Base-by-base conservation (phyloP, 2,888 invertebrate genomes). In the Meta bourneti region DNA sequence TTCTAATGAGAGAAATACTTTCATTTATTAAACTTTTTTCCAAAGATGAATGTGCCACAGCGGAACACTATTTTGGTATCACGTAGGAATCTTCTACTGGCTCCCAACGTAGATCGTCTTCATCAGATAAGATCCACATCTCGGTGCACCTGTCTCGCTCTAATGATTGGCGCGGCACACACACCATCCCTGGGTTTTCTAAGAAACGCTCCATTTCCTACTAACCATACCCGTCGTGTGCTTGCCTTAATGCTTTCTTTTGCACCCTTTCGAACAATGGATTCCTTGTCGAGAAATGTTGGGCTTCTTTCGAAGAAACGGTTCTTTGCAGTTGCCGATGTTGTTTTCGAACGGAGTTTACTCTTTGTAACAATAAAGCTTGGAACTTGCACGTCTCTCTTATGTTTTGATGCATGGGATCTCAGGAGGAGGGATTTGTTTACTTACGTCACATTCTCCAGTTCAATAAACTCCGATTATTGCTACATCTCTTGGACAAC, bases 121-220 rank as follows among this genome's bases (percentile, higher is more conserved):
- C 54, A 4, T 19, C 71, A 78, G 87, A 87, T 87, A 87, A 91
- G 91, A 91, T 91, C 34, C n/a, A 48, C 19, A 91, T 90, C 90
- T 84, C 8, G 54, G 61, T 79, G 70, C 91, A 91, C 91, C 87
- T 91, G 87, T 78, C 72, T 77, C 83, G 87, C 78, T 87, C 87
- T 77, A 77, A 52, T 87, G 91, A 78, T 77, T 81, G 84, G 84
- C 90, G 71, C 77, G 52, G 69, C 19, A 48, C 34, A 48, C 34
- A 34, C 20, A 48, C 80, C 54, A 72, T 89, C 72, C 20, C 19
- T 77, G 70, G 70, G 34, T 61, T 48, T 85, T 87, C 87, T 78
- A 16, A 54, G 91, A 86, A 91, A 91, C 82, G 91, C 87, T 80
- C 87, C 81, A 87, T 91, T 87, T 87, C 91, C 69, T 20, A 11